Base-by-base conservation (phyloP, 1,140 invertebrate species). In the Drosophila bipectinata region DNA sequence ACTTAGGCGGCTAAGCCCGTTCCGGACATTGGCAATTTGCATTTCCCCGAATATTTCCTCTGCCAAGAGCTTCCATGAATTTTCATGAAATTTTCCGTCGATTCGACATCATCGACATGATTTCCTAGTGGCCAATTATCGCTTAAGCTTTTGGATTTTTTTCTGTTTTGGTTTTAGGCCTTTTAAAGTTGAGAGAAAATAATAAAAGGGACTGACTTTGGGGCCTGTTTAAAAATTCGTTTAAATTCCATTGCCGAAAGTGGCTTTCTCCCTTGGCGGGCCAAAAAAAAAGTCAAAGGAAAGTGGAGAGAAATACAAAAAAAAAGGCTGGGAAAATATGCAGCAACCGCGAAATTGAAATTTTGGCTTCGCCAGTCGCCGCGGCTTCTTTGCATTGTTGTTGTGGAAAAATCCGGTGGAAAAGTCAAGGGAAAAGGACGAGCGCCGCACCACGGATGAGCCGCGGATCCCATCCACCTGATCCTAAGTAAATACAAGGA, bases 401-500 rank as follows among this genome's bases (percentile, higher is more conserved):
- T 52, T 60, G 10, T 28, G 57, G 49, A 44, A 48, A 45, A 34
- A 45, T 66, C 39, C 57, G 55, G 54, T n/a, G 12, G 34, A 37
- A 37, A 37, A 10, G 8, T 10, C 8, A 32, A 10, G 32, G 32
- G 9, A 32, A 32, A 32, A 32, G 4, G 71, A 49, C 60, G 32
- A n/a, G 44, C 56, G 21, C 21, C 21, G 21, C 21, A 21, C 21
- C 21, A 21, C 21, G 63, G 55, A 62, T 71, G 64, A 55, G 73
- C 49, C 18, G 6, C 26, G 26, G 26, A 47, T 21, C 44, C 44
- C 44, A 47, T 47, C 89, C 85, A 91, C 85, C 89, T 91, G 89
- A 91, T 91, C 90, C 90, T 91, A 91, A 91, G 67, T 91, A 91
- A 91, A 91, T 81, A 91, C 72, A 41, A 64, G 49, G 59, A 81